Evolutionary conservation across 2,888 invertebrate genomes (phyloP).

Genomic region (Hybos culiciformis): DNA sequence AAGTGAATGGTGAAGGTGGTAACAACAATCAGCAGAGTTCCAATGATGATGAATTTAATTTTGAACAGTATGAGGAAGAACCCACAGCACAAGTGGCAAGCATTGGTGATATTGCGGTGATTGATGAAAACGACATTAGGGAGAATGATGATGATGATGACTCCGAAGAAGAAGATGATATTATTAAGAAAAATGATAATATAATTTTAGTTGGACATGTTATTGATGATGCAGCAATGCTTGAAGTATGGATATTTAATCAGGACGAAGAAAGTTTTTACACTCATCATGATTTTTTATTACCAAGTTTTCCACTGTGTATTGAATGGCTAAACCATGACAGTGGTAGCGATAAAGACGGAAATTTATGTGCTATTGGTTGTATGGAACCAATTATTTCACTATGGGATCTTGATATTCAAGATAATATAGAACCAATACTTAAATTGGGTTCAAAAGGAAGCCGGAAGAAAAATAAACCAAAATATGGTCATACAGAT

Average conservation of each 20-base stretch:
- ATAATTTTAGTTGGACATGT: slow-evolving; percentile 76
- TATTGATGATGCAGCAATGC: slow-evolving; percentile 68
- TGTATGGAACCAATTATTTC: slow-evolving; percentile 86
- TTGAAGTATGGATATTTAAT: slow-evolving; percentile 89
- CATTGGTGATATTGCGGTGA: slow-evolving; percentile 34
- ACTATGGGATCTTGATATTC: slow-evolving; percentile 93
- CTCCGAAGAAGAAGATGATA: slow-evolving; percentile 80
- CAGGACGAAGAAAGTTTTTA: slow-evolving; percentile 78
- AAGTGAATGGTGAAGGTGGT: slow-evolving; percentile 27
- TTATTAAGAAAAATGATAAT: slow-evolving; percentile 80
- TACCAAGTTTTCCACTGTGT: slow-evolving; percentile 82
- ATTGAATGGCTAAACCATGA: slow-evolving; percentile 89
- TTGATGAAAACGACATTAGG: slow-evolving; percentile 25
- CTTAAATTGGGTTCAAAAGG: slow-evolving; percentile 63
- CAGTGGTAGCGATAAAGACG: slow-evolving; percentile 52
- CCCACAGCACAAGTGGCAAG: slow-evolving; percentile 25
- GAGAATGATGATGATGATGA: slow-evolving; percentile 34
- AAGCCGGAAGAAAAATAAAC: slow-evolving; percentile 57
- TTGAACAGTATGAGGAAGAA: slow-evolving; percentile 59
- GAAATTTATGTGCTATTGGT: slow-evolving; percentile 84
- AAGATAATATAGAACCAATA: slow-evolving; percentile 80
- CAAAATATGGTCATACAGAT: slow-evolving; percentile 65
- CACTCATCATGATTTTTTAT: slow-evolving; percentile 82
- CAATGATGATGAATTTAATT: slow-evolving; percentile 57
- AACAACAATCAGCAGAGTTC: slow-evolving; percentile 25